phyloP scores from a whole-genome alignment of 2,797 vertebrate species.

The Octomys mimax region DNA sequence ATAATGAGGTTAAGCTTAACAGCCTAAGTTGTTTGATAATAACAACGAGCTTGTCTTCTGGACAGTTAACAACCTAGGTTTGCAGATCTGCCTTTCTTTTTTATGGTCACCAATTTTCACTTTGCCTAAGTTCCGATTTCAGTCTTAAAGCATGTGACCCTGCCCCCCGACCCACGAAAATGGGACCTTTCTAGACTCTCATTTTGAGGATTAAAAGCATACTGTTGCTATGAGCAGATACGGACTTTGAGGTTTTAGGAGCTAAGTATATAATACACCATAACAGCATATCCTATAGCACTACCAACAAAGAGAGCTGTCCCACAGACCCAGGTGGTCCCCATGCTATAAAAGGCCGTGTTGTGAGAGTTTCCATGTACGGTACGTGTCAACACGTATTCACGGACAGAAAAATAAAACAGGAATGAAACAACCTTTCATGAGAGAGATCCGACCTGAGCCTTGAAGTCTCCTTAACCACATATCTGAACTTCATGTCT shows the following conservation, averaged over 20 bases:
- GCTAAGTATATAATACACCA: neutral
- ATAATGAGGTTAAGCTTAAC: too few relatives aligned
- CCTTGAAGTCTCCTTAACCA: neutral
- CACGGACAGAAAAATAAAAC: neutral
- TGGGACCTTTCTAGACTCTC: slow-evolving; percentile 18
- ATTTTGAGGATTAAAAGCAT: neutral
- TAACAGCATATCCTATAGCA: neutral
- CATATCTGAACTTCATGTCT: neutral
- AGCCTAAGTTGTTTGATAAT: too few relatives aligned
- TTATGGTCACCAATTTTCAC: neutral
- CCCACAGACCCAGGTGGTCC: neutral
- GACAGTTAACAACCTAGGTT: too few relatives aligned
- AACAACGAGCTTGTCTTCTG: too few relatives aligned
- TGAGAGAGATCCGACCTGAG: neutral
- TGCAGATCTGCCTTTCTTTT: slow-evolving; percentile 60
- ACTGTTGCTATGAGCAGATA: neutral
- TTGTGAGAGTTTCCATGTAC: neutral
- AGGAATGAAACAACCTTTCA: neutral
- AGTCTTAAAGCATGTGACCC: neutral
- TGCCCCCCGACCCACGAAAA: neutral
- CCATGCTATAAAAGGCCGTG: neutral
- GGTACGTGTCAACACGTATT: neutral
- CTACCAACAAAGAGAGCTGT: neutral
- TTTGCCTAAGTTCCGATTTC: slow-evolving; percentile 42
- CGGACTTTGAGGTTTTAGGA: neutral